phyloP scores from a whole-genome alignment of 1,140 invertebrate species.

The Lithobius niger region DNA sequence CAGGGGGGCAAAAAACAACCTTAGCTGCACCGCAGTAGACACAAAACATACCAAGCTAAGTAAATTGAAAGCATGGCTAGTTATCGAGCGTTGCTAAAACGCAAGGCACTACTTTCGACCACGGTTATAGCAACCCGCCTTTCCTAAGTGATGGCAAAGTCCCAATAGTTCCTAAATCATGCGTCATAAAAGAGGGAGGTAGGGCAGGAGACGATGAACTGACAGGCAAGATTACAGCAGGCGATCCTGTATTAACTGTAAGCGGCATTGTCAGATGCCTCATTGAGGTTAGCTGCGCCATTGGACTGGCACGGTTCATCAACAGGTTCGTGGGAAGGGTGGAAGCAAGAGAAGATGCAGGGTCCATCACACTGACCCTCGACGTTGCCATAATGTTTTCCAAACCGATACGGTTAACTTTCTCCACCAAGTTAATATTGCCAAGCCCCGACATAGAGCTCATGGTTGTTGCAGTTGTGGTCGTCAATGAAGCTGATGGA shows the following conservation, averaged over 20 bases:
- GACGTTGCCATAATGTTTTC: constrained; percentile 4
- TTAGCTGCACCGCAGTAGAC: no score
- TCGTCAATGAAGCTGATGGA: no score
- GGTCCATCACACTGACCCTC: background rate
- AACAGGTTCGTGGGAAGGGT: background rate
- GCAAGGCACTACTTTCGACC: no score
- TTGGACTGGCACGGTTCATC: constrained; percentile 1
- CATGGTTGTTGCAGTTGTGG: background rate
- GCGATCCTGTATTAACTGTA: background rate
- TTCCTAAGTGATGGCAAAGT: constrained; percentile 2
- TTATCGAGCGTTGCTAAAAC: no score
- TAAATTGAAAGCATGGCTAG: no score
- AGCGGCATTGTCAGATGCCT: background rate
- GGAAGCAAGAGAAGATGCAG: background rate
- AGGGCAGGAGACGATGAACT: background rate
- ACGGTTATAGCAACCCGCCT: no score
- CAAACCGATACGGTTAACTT: constrained; percentile 3
- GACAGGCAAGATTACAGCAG: background rate
- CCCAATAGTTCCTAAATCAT: constrained; percentile 1
- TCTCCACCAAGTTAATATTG: constrained; percentile 6
- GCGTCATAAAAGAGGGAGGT: background rate
- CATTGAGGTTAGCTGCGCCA: constrained; percentile 1
- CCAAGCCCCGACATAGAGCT: background rate
- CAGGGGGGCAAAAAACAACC: no score
- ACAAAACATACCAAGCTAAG: no score